These are phyloP conservation scores for Isotomurus palustris DNA, from an alignment of 2,888 invertebrate genomes.

Conservation along the genomic window DNA sequence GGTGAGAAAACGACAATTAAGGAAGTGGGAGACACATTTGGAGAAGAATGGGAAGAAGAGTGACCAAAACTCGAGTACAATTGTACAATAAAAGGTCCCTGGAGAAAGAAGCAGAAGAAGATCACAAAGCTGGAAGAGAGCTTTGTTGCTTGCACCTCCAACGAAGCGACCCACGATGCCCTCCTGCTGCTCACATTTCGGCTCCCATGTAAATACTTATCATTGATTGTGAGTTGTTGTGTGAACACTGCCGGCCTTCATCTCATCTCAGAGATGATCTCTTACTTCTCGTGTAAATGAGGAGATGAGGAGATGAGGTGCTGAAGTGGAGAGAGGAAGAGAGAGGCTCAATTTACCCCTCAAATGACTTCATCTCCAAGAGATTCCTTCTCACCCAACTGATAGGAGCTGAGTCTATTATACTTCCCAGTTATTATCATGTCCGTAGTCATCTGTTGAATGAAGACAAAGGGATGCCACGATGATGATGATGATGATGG, in stretches of 20 bases:
- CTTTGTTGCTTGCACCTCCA: conserved; percentile 33
- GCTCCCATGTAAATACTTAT: conserved; percentile 28
- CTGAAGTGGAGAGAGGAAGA: conserved; percentile 9
- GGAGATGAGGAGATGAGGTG: conserved; percentile 8
- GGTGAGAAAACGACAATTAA: too few relatives aligned
- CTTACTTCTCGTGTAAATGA: neutral
- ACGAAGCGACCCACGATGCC: conserved; percentile 27
- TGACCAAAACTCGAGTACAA: too few relatives aligned
- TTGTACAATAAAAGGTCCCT: too few relatives aligned
- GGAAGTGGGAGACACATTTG: too few relatives aligned
- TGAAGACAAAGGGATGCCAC: neutral
- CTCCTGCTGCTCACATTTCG: conserved; percentile 31
- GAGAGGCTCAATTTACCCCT: neutral
- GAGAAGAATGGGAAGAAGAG: too few relatives aligned
- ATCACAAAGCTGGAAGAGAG: too few relatives aligned
- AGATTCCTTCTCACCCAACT: too few relatives aligned
- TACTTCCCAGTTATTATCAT: too few relatives aligned
- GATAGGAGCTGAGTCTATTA: neutral
- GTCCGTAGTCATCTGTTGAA: neutral
- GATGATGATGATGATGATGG: too few relatives aligned
- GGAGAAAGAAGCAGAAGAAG: too few relatives aligned
- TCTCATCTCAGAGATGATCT: neutral
- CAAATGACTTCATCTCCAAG: neutral
- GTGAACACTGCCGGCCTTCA: neutral
- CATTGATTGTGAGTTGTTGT: conserved; percentile 16